Conservation (phyloP, 2,797 vertebrate species). For the Syngnathus acus region DNA sequence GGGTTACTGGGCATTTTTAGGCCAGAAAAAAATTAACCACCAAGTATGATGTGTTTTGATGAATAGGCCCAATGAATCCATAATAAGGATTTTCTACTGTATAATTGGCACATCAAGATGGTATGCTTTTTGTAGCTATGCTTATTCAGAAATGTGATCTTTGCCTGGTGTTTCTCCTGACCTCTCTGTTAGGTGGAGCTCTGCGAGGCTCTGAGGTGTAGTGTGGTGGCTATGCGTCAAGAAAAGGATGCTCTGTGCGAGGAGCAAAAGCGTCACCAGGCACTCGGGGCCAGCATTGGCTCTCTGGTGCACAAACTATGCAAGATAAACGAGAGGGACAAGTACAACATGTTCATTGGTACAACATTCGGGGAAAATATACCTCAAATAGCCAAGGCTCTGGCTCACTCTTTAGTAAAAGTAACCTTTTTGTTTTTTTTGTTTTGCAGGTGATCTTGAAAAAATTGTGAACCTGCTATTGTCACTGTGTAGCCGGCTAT, state of each 20-base stretch:
- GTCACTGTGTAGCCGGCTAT: slow-evolving; percentile 85
- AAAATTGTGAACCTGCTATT: slow-evolving; percentile 93
- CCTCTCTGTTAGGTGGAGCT: slow-evolving; percentile 74
- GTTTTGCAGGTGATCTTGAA: slow-evolving; percentile 78
- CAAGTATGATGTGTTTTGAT: too few species aligned
- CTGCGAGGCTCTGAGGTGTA: slow-evolving; percentile 75
- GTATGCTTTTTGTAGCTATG: background rate
- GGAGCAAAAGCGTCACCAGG: slow-evolving; percentile 75
- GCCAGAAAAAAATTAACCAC: too few species aligned
- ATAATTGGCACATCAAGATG: background rate
- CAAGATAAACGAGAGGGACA: slow-evolving; percentile 87
- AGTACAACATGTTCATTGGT: slow-evolving; percentile 90
- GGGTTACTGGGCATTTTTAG: too few species aligned
- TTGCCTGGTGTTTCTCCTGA: slow-evolving; percentile 1
- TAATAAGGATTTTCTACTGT: too few species aligned
- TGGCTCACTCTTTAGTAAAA: background rate
- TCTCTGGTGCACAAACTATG: slow-evolving; percentile 75
- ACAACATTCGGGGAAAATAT: background rate
- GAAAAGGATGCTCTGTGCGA: slow-evolving; percentile 76
- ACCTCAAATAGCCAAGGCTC: background rate
- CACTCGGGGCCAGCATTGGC: slow-evolving; percentile 74
- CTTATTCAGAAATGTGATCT: background rate
- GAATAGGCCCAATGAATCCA: too few species aligned
- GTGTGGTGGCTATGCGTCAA: slow-evolving; percentile 69
- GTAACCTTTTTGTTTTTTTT: background rate